Evolutionary conservation across 92 coral and sea anemone genomes (phyloP).

Genomic region (Anthopleura xanthogrammica): DNA sequence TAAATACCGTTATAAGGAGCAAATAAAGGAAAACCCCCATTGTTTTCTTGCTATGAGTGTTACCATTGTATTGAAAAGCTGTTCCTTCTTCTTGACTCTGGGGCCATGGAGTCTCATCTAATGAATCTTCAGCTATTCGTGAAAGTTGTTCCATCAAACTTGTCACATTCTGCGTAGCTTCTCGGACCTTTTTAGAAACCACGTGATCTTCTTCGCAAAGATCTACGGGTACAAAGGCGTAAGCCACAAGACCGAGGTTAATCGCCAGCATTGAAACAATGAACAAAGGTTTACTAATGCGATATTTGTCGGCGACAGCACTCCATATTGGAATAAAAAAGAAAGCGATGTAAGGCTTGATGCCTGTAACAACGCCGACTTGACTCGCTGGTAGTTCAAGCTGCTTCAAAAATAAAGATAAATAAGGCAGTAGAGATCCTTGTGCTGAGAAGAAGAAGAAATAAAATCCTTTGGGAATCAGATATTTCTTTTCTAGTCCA

Average conservation of each 20-base stretch:
- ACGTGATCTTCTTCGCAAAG: conserved; percentile 59
- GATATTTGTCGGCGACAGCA: conserved; percentile 76
- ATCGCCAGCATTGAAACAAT: conserved; percentile 73
- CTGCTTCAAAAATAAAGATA: conserved; percentile 76
- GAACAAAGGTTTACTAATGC: conserved; percentile 67
- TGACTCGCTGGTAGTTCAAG: conserved; percentile 83
- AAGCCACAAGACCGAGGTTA: conserved; percentile 69
- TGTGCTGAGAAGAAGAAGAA: conserved; percentile 82
- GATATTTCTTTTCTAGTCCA: conserved; percentile 60
- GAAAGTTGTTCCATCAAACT: conserved; percentile 55
- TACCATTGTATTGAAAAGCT: conserved; percentile 49
- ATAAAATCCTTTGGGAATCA: conserved; percentile 79
- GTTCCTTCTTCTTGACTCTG: conserved; percentile 61
- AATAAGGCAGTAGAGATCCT: conserved; percentile 81
- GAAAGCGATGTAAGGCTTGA: conserved; percentile 87
- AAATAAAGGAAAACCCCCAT: conserved; percentile 66
- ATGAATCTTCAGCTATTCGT: conserved; percentile 65
- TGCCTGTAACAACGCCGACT: conserved; percentile 77
- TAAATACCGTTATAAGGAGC: conserved; percentile 73
- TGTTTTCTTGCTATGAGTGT: conserved; percentile 21
- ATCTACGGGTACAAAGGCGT: conserved; percentile 76
- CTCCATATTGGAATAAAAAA: conserved; percentile 89
- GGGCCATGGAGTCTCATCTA: conserved; percentile 84
- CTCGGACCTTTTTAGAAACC: conserved; percentile 22
- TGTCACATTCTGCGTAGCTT: conserved; percentile 2